These are phyloP conservation scores for Oceanodroma tethys DNA, from an alignment of 2,113 vertebrate genomes.

Conservation along the genomic window DNA sequence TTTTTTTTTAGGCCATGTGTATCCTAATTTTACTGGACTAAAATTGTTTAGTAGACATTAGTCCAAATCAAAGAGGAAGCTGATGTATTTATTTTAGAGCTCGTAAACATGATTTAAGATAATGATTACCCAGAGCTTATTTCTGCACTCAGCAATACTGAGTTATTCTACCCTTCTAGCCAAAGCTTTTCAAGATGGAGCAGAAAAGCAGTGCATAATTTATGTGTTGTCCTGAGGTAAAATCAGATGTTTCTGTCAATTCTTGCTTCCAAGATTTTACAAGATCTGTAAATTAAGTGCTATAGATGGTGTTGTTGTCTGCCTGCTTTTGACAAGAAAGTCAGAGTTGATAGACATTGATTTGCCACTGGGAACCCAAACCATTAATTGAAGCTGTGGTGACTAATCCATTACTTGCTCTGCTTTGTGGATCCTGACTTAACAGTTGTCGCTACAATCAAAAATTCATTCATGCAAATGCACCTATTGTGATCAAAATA, in stretches of 20 bases:
- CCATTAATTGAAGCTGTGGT: slow-evolving; percentile 54
- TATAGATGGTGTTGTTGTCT: not conserved
- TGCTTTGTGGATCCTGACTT: not conserved
- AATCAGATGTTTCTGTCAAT: slow-evolving; percentile 68
- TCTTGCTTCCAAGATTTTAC: slow-evolving; percentile 62
- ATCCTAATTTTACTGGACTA: not conserved
- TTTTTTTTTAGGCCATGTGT: not conserved
- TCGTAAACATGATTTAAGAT: not conserved
- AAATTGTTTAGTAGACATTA: slow-evolving; percentile 34
- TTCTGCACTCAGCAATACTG: not conserved
- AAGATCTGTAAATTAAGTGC: slow-evolving; percentile 70
- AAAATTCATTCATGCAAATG: slow-evolving; percentile 34
- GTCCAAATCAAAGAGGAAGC: not conserved
- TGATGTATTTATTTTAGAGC: not conserved
- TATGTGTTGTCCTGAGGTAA: slow-evolving; percentile 60
- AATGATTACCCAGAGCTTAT: slow-evolving; percentile 3
- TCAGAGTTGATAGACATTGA: slow-evolving; percentile 55
- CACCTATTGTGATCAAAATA: slow-evolving; percentile 35
- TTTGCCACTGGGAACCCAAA: slow-evolving; percentile 56
- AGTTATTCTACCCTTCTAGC: slow-evolving; percentile 48
- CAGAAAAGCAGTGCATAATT: slow-evolving; percentile 51
- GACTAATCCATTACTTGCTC: slow-evolving; percentile 44
- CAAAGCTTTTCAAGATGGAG: not conserved
- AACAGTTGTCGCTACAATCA: not conserved
- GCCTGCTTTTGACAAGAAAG: slow-evolving; percentile 51